Evolutionary conservation across 1,140 invertebrate species (phyloP), one percentile per base, ranked within the genome.

Genomic region (Parapsyche elsis): DNA sequence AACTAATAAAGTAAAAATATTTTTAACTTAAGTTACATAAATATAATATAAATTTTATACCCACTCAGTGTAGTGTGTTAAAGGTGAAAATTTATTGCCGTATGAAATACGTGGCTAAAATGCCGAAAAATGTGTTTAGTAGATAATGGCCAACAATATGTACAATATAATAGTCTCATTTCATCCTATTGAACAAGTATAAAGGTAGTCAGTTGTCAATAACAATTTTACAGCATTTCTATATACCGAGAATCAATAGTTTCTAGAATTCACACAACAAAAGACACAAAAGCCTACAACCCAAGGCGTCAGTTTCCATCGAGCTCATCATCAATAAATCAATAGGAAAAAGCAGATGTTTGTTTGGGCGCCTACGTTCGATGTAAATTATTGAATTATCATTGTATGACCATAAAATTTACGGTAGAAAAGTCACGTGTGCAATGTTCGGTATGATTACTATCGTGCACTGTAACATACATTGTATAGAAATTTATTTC

Each of bases 181-280:
- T 81, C 80, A 75, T 81, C 80, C 80, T 81, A 81, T 81, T 81
- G 80, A 81, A 59, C 77, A 19, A 44, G 53, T 7, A 81, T 67
- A 81, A 81, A 71, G 76, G 49, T 19, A 16, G 14, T 71, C 53
- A 44, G 80, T 77, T 76, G 64, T 73, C 80, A 59, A 78, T 81
- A 78, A 70, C 59, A 45, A 21, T 71, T 71, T 45, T 71, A n/a
- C 23, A 26, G 12, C 30, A 38, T 38, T 38, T 38, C 30, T 38
- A 7, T 38, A 7, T 7, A 45, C 76, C n/a, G 0, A 49, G 59
- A 19, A 46, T 78, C 26, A 23, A 74, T n/a, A 26, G 45, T 74
- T 74, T 46, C 21, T 38, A 30, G 7, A 46, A 76, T 76, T 30
- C 49, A 23, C 9, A 59, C 24, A 59, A 76, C 24, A 38, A 57